These are phyloP conservation scores for Turdus rufiventris DNA, from an alignment of 2,113 vertebrate species.

Conservation along the genomic window DNA sequence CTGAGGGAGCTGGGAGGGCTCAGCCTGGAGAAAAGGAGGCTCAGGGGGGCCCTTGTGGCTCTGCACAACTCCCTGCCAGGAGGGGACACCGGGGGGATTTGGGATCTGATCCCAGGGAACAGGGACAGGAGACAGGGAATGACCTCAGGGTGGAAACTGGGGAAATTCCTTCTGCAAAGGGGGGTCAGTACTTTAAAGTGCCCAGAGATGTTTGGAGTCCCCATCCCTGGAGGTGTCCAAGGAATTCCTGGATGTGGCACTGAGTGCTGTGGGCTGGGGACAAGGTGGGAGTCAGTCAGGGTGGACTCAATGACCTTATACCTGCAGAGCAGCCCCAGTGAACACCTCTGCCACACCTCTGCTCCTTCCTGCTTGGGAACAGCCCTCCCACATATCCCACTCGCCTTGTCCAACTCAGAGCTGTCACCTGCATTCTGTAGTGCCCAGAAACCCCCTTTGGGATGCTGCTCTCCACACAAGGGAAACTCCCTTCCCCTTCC, in stretches of 20 bases:
- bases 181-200: not conserved
- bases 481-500: not conserved
- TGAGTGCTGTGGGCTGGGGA: not conserved
- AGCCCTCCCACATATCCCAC: not conserved
- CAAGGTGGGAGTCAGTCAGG: not conserved
- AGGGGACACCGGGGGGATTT: not conserved
- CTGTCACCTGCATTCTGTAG: not conserved
- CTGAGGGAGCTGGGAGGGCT: too few relatives aligned
- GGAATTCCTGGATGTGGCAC: fast-evolving
- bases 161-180: not conserved
- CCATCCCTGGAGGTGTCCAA: not conserved
- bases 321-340: too few relatives aligned
- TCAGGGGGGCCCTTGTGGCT: not conserved
- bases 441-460: not conserved
- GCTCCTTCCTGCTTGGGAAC: not conserved
- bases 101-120: not conserved
- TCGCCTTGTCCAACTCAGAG: not conserved
- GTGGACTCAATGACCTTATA: not conserved
- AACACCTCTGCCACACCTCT: too few relatives aligned
- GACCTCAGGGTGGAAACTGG: fast-evolving
- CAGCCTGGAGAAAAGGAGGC: not conserved
- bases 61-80: not conserved
- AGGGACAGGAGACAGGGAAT: not conserved
- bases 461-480: not conserved
- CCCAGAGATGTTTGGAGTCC: not conserved